Evolutionary conservation across 1,140 invertebrate species (phyloP), one percentile per base, ranked within the genome.

Genomic region (Ruditapes philippinarum): DNA sequence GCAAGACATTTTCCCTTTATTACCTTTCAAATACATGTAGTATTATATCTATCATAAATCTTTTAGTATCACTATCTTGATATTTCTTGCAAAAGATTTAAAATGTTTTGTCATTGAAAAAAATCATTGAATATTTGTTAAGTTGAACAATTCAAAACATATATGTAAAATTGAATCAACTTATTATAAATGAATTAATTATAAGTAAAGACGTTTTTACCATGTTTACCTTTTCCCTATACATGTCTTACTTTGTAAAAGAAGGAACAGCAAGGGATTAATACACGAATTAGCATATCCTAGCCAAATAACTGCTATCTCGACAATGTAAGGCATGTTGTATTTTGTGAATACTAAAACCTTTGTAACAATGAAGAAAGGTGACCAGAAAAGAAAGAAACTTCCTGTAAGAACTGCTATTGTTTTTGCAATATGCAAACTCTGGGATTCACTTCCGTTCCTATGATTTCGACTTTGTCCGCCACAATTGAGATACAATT

Each of bases 241-340:
- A 74, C 82, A 85, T n/a, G 45, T 33, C 5, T 54, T 45, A 11
- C 65, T n/a, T 25, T 85, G n/a, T 60, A 85, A 28, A 5, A 85
- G 22, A 12, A 85, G 38, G 36, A 73, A 85, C 25, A 85, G 49
- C 0, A 74, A n/a, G 33, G 82, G 82, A 73, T 85, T 85, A 0
- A 45, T 54, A 17, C 65, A 65, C 0, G 82, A 85, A 38, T 85
- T 85, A 11, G 36, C 60, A 36, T 85, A 85, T 51, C 82, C 82
- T 38, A 85, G 31, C 82, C 82, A 85, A 22, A 68, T 11, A 14
- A 74, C 68, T 14, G 74, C 14, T 36, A 45, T 31, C 11, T 42
- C 36, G n/a, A 73, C 11, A 70, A 25, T n/a, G 9, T 22, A 33
- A 51, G 82, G 82, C 11, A 73, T 57, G 7, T 17, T 45, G 45